A percentile compares a stretch with the other conserved stretches of the same genome.
Evolutionary conservation across 2,888 invertebrate species (phyloP).

Genomic region (Gibbula magus): DNA sequence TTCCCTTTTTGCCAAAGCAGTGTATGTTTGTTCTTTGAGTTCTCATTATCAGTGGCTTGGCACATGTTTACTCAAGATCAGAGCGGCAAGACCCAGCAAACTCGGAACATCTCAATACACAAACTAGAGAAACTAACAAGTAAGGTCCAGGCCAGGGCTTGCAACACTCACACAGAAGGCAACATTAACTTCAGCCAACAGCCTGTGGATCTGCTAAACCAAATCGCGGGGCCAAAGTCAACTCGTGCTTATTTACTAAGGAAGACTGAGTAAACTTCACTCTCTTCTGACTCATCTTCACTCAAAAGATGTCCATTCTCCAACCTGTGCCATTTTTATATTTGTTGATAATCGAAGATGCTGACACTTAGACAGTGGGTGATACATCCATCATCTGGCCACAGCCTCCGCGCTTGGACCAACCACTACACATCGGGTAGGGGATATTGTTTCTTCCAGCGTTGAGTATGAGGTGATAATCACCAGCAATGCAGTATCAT

Average conservation of each 20-base stretch:
- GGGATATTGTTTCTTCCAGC: not conserved
- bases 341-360: conserved; percentile 24
- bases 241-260: conserved; percentile 16
- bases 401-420: not conserved
- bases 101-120: conserved; percentile 34
- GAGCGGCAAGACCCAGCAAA: conserved; percentile 25
- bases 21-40: conserved; percentile 41
- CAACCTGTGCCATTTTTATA: conserved; percentile 18
- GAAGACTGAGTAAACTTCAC: conserved; percentile 11
- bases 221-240: conserved; percentile 15
- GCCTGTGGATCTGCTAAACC: conserved; percentile 16
- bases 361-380: conserved; percentile 4
- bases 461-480: conserved; percentile 6
- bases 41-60: conserved; percentile 42
- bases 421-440: not conserved
- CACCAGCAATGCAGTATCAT: conserved; percentile 15
- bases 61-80: conserved; percentile 36
- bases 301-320: conserved; percentile 16
- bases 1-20: conserved; percentile 37
- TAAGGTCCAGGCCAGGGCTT: not conserved
- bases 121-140: conserved; percentile 26
- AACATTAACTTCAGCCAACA: not conserved
- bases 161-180: not conserved
- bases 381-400: not conserved
- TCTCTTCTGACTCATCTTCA: not conserved